A percentile compares a stretch with the other conserved stretches of the same genome.
Conservation (phyloP, 1,140 invertebrate genomes). For the Drosophila pseudoananassae region DNA sequence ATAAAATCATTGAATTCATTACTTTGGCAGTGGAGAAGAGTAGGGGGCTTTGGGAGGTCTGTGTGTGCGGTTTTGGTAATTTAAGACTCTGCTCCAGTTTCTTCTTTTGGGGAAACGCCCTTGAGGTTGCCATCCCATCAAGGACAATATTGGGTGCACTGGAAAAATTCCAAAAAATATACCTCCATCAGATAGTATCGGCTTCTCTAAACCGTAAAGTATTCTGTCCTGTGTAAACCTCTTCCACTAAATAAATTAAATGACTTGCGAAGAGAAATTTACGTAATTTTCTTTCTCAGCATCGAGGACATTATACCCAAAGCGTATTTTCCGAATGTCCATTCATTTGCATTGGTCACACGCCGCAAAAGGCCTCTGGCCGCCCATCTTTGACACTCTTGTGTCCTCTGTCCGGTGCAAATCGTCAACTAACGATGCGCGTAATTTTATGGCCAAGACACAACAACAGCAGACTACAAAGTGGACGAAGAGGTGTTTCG, state of each 20-base stretch:
- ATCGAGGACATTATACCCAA: constrained; percentile 44
- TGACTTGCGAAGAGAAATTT: constrained; percentile 64
- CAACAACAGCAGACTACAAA: constrained; percentile 1
- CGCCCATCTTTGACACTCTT: constrained; percentile 48
- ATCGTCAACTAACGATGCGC: constrained; percentile 78
- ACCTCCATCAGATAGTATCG: no score
- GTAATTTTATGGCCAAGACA: constrained; percentile 77
- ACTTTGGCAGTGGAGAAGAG: constrained; percentile 20
- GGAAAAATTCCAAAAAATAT: not conserved
- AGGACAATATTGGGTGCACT: constrained; percentile 44
- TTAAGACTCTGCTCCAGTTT: constrained; percentile 62
- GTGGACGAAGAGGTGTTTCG: not conserved
- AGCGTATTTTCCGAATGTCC: constrained; percentile 55
- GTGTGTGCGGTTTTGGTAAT: constrained; percentile 52
- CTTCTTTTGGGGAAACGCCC: constrained; percentile 54
- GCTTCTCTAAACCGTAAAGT: no score
- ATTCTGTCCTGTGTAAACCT: constrained; percentile 1
- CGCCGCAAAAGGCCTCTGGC: constrained; percentile 14
- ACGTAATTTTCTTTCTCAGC: constrained; percentile 65
- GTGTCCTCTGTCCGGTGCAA: constrained; percentile 60
- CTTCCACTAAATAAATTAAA: constrained; percentile 63
- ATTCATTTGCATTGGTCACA: constrained; percentile 71
- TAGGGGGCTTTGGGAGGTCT: constrained; percentile 1
- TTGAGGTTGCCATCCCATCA: constrained; percentile 53
- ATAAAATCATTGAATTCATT: constrained; percentile 81